A percentile compares a stretch with the other conserved stretches of the same genome.
Conservation (phyloP, 2,797 vertebrate genomes). For the Podargus strigoides region DNA sequence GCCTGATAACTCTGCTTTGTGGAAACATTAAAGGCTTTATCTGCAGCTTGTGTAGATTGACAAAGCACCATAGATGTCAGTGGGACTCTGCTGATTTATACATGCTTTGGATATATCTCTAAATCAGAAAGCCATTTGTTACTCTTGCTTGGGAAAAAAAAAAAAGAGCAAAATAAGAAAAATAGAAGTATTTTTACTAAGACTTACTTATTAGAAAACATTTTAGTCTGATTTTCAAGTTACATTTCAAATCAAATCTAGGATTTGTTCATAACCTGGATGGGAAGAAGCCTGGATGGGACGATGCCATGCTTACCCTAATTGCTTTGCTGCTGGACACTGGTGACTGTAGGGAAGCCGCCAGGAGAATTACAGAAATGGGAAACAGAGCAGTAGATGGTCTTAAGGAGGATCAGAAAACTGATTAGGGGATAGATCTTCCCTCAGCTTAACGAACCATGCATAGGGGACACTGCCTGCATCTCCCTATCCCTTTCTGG, state of each 20-base stretch:
- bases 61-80: background rate
- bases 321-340: background rate
- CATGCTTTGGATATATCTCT: background rate
- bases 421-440: background rate
- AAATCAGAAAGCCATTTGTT: background rate
- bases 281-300: background rate
- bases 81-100: slow-evolving; percentile 23
- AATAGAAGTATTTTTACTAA: background rate
- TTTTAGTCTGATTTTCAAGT: background rate
- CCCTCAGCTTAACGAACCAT: background rate
- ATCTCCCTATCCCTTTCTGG: background rate
- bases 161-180: background rate
- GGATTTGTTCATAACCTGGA: background rate
- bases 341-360: background rate
- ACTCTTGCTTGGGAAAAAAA: background rate
- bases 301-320: rapidly evolving
- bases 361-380: background rate
- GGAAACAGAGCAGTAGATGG: background rate
- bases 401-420: background rate
- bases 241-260: background rate
- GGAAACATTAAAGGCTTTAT: slow-evolving; percentile 53
- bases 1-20: slow-evolving; percentile 25
- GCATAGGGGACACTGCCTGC: background rate
- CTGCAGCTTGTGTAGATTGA: slow-evolving; percentile 27
- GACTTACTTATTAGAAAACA: background rate